Conservation (phyloP, 30 jellyfish, hydroid and myxozoan genomes). For the Phacellophora camtschatica region DNA sequence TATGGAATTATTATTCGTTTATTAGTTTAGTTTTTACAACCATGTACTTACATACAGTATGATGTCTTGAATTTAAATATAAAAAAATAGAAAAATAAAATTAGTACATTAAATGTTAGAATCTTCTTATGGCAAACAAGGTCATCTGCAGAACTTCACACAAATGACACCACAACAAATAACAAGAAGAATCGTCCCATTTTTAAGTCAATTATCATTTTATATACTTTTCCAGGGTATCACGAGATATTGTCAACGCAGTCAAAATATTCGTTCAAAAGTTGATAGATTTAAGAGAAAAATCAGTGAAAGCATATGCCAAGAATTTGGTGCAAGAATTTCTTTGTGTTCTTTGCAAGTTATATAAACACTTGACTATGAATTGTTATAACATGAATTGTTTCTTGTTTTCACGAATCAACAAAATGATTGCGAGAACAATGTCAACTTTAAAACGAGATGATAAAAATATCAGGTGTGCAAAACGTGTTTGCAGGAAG, state of each 20-base stretch:
- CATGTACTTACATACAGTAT: too few species aligned
- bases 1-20: too few species aligned
- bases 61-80: too few species aligned
- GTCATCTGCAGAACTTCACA: too few species aligned
- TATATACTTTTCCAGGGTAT: constrained; percentile 25
- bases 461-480: not conserved
- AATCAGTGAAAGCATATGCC: constrained; percentile 11
- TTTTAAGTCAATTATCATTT: not conserved
- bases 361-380: constrained; percentile 61
- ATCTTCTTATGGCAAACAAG: too few species aligned
- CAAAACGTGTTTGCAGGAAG: not conserved
- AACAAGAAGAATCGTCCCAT: too few species aligned
- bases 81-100: too few species aligned
- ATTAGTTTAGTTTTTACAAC: too few species aligned
- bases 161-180: too few species aligned
- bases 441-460: not conserved
- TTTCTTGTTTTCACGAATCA: constrained; percentile 45
- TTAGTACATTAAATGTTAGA: too few species aligned
- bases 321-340: constrained; percentile 53
- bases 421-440: not conserved
- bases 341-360: constrained; percentile 64
- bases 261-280: not conserved
- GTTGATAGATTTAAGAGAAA: not conserved
- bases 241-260: constrained; percentile 27
- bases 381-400: constrained; percentile 15